Conservation (phyloP, 1,140 invertebrate species). For the Thaumatotibia leucotreta region DNA sequence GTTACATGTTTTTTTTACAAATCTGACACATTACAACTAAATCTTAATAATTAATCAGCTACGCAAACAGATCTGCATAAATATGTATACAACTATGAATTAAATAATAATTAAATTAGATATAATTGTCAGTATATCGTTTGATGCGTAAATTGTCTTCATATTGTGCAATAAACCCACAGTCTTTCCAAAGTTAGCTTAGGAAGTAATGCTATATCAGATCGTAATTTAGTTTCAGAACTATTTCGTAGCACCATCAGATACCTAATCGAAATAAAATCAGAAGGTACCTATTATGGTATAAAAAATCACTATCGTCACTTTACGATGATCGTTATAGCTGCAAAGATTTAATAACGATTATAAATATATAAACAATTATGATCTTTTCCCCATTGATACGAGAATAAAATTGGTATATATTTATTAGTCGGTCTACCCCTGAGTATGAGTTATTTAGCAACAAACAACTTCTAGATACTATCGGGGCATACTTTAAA, state of each 20-base stretch:
- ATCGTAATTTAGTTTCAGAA: neutral
- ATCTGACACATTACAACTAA: slow-evolving; percentile 41
- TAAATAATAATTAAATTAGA: slow-evolving; percentile 35
- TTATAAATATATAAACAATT: no score
- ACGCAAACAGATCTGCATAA: slow-evolving; percentile 40
- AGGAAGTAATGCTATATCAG: slow-evolving; percentile 10
- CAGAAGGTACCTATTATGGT: neutral
- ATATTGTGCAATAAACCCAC: slow-evolving; percentile 45
- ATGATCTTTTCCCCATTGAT: no score
- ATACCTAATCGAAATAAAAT: neutral
- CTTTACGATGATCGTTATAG: no score
- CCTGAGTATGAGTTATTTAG: no score
- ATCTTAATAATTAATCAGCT: slow-evolving; percentile 54
- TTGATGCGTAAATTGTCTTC: slow-evolving; percentile 49
- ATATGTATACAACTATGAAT: slow-evolving; percentile 33
- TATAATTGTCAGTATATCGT: slow-evolving; percentile 39
- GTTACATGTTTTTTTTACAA: slow-evolving; percentile 33
- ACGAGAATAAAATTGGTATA: no score
- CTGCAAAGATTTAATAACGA: no score
- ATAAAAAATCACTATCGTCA: no score
- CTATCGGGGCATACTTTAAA: no score
- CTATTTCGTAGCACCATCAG: neutral
- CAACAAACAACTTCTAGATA: no score
- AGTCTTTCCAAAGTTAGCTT: slow-evolving; percentile 33
- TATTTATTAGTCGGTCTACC: no score